phyloP scores from a whole-genome alignment of 1,140 invertebrate genomes.

The Achatina immaculata region DNA sequence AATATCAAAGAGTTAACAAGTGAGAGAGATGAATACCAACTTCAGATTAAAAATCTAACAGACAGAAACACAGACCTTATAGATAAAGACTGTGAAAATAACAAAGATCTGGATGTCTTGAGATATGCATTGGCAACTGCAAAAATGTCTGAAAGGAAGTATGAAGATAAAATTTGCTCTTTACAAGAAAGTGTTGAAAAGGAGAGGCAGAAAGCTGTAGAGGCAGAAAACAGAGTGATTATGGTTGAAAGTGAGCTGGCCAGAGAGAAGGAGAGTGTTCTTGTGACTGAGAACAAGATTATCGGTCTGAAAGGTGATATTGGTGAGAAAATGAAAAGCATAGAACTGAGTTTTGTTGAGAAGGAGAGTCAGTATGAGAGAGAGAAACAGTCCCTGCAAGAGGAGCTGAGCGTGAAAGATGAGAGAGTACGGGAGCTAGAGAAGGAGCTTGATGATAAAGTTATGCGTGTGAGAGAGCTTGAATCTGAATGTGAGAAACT shows the following conservation, averaged over 20 bases:
- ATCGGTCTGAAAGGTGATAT: slow-evolving; percentile 27
- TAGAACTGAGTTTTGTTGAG: slow-evolving; percentile 33
- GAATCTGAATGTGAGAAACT: slow-evolving; percentile 19
- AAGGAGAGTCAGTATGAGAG: slow-evolving; percentile 35
- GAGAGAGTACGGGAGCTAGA: slow-evolving; percentile 45
- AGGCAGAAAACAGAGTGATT: slow-evolving; percentile 11
- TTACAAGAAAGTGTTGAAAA: slow-evolving; percentile 36
- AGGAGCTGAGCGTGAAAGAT: slow-evolving; percentile 26
- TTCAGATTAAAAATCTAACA: slow-evolving; percentile 10
- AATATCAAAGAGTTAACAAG: slow-evolving; percentile 5
- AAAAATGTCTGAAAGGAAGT: slow-evolving; percentile 10
- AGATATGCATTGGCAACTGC: slow-evolving; percentile 16
- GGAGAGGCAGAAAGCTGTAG: slow-evolving; percentile 21
- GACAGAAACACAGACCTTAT: not conserved
- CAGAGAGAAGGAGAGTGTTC: slow-evolving; percentile 23
- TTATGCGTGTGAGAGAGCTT: slow-evolving; percentile 28
- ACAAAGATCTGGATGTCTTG: slow-evolving; percentile 12
- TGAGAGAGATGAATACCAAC: slow-evolving; percentile 5
- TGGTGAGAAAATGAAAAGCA: slow-evolving; percentile 18
- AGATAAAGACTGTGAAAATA: slow-evolving; percentile 14
- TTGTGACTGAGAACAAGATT: slow-evolving; percentile 13
- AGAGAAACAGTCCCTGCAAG: not conserved
- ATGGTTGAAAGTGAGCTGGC: slow-evolving; percentile 20
- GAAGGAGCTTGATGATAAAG: slow-evolving; percentile 44
- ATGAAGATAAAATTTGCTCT: slow-evolving; percentile 27